Percentiles rank a stretch among this genome's conserved stretches.
Evolutionary conservation across 2,797 vertebrate species (phyloP).

Genomic region (Thalassophryne amazonica): DNA sequence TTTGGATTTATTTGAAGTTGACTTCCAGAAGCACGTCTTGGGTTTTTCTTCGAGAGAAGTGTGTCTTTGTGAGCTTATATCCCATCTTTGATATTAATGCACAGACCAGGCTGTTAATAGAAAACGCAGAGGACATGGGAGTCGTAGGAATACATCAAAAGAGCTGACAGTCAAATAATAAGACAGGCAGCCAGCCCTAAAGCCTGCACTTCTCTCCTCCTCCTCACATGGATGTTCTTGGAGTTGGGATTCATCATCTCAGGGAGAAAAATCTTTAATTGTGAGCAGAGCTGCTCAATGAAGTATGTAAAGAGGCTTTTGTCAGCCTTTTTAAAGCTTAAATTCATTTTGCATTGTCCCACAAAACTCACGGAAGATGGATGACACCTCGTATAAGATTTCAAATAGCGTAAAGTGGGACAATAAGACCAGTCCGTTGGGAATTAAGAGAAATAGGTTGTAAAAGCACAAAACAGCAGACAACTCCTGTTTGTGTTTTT

Average conservation of each 20-base stretch:
- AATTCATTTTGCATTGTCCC: constrained; percentile 35
- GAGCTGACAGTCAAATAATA: constrained; percentile 13
- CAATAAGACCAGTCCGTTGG: constrained; percentile 3
- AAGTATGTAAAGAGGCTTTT: constrained; percentile 53
- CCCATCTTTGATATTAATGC: neutral
- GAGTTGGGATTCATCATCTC: constrained; percentile 42
- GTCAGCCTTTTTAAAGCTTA: constrained; percentile 55
- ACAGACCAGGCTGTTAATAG: neutral
- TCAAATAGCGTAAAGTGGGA: constrained; percentile 24
- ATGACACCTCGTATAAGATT: constrained; percentile 18
- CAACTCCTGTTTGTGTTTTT: neutral
- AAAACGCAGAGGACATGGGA: constrained; percentile 7
- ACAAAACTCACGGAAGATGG: constrained; percentile 48
- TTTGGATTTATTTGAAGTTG: neutral
- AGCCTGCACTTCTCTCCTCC: constrained; percentile 7
- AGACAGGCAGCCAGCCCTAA: constrained; percentile 5
- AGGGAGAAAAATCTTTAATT: constrained; percentile 36
- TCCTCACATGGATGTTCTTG: constrained; percentile 6
- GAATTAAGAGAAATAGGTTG: constrained; percentile 11
- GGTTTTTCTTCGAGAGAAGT: neutral
- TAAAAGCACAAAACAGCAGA: neutral
- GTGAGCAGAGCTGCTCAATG: constrained; percentile 57
- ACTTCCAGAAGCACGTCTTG: neutral
- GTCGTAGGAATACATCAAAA: constrained; percentile 14
- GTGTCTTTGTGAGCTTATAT: neutral